Base-by-base conservation (phyloP, 2,888 invertebrate genomes). In the Deilephila porcellus region DNA sequence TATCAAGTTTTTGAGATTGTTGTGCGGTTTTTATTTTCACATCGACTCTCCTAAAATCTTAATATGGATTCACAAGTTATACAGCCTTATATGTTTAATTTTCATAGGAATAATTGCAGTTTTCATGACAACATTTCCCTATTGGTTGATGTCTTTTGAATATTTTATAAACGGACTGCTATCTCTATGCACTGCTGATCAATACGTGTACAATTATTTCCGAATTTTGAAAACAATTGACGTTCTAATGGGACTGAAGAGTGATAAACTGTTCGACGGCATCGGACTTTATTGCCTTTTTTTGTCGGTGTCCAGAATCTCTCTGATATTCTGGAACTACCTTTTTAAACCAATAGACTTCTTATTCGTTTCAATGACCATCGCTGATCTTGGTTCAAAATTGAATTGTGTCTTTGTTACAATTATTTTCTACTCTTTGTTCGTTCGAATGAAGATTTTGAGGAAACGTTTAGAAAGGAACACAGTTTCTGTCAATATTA, bases 121-220 rank as follows among this genome's bases (percentile, higher is more conserved):
- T 45, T 45, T 11, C 45, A 3, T 5, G n/a, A n/a, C 19, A 56
- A 1, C 5, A 6, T 56, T 56, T n/a, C 56, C 56, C 19, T 56
- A 56, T 56, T 6, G 6, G 19, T 25, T 52, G 14, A 2, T 52
- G 0, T 7, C 14, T 8, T 7, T 60, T 1, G 75, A 75, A 37
- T 73, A 63, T 45, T 4, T 64, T 3, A 14, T 71, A 1, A 34
- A 37, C 17, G 32, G 60, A 4, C 0, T 63, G 14, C 6, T 73
- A 0, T 56, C 62, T 70, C 45, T 74, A 3, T 45, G 70, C 3
- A 71, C 71, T 11, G 70, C 62, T 5, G 74, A 76, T 29, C 32
- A 70, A 53, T 75, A 67, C 32, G 59, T 74, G 8, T 70, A 45
- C 11, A 73, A 73, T 45, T 77, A 73, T 7, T 59, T 53, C 17